Conservation (phyloP, 2,797 vertebrate genomes). For the Phalloptychus januarius region DNA sequence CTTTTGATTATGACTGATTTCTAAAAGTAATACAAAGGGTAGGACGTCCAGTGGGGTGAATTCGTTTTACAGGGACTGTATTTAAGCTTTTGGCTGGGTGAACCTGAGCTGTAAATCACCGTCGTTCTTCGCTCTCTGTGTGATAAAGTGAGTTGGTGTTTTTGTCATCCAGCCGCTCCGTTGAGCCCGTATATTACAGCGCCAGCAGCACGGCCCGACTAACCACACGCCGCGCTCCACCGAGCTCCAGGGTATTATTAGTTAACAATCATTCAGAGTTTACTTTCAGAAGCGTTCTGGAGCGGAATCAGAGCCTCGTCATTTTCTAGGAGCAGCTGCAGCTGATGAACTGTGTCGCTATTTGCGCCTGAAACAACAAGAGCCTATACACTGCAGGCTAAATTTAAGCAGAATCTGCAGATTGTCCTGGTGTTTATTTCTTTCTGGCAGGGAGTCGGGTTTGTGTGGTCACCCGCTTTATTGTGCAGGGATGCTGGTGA, state of each 20-base stretch:
- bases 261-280: constrained; percentile 48
- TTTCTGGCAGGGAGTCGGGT: constrained; percentile 45
- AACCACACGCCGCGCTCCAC: constrained; percentile 42
- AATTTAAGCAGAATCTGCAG: constrained; percentile 30
- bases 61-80: not conserved
- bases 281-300: constrained; percentile 22
- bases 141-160: constrained; percentile 64
- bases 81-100: not conserved
- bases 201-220: constrained; percentile 43
- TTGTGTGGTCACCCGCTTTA: constrained; percentile 46
- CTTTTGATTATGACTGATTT: not conserved
- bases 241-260: constrained; percentile 56
- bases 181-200: constrained; percentile 52
- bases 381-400: constrained; percentile 23
- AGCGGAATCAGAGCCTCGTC: constrained; percentile 31
- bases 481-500: constrained; percentile 12
- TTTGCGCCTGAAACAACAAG: constrained; percentile 36
- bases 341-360: not conserved
- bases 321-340: constrained; percentile 21
- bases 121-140: constrained; percentile 19
- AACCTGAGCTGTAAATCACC: constrained; percentile 18
- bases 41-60: not conserved
- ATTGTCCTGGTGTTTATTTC: constrained; percentile 56
- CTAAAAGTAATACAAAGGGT: not conserved
- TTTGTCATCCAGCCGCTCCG: constrained; percentile 42